These are phyloP conservation scores for Aplocera efformata DNA, from an alignment of 2,888 invertebrate species.

Conservation along the genomic window DNA sequence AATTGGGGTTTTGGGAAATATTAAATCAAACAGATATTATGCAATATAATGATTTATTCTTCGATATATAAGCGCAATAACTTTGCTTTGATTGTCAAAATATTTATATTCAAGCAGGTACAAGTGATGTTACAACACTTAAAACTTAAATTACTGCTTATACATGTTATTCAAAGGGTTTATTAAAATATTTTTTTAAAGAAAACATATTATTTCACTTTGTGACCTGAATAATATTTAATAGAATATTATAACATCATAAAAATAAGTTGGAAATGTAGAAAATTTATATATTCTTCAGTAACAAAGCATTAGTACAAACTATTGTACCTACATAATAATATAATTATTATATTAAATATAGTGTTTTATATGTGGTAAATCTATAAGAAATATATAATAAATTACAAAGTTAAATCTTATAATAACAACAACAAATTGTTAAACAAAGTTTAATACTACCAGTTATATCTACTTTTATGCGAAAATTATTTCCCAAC, in stretches of 20 bases:
- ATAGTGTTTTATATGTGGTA: conserved; percentile 32
- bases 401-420: conserved; percentile 48
- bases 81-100: conserved; percentile 79
- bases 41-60: conserved; percentile 77
- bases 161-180: conserved; percentile 29
- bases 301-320: conserved; percentile 51
- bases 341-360: conserved; percentile 24
- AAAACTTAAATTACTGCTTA: conserved; percentile 46
- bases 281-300: conserved; percentile 35
- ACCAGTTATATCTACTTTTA: conserved; percentile 42
- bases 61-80: conserved; percentile 78
- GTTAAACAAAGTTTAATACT: conserved; percentile 53
- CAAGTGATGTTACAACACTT: conserved; percentile 76
- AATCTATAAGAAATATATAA: conserved; percentile 44
- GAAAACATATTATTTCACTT: conserved; percentile 36
- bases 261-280: conserved; percentile 36
- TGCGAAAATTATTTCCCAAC: conserved; percentile 43
- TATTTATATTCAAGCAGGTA: conserved; percentile 77
- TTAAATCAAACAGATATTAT: conserved; percentile 47
- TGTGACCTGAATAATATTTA: conserved; percentile 40
- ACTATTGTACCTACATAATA: conserved; percentile 28
- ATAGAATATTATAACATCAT: conserved; percentile 31
- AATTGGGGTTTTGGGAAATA: not conserved
- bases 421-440: conserved; percentile 50
- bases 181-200: conserved; percentile 23